Conservation (phyloP, 2,113 vertebrate species). For the Aphelocoma coerulescens region DNA sequence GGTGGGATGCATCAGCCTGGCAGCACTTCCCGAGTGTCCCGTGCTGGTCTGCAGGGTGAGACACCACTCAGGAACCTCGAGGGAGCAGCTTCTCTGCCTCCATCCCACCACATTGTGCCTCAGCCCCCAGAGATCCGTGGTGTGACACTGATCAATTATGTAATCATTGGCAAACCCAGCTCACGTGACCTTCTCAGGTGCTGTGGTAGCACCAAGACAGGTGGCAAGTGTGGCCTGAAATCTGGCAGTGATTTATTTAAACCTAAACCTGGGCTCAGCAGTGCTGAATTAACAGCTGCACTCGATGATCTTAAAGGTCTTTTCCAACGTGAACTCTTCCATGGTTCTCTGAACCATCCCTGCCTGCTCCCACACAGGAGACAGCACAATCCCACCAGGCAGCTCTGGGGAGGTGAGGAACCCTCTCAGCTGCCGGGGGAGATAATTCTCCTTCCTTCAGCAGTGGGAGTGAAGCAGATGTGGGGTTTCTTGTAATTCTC, state of each 20-base stretch:
- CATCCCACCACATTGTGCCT: fast-evolving
- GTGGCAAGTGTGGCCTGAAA: neutral
- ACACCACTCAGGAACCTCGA: fast-evolving
- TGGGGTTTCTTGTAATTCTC: neutral
- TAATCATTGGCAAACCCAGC: neutral
- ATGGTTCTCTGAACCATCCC: neutral
- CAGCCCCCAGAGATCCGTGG: neutral
- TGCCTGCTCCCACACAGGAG: neutral
- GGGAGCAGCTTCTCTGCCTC: neutral
- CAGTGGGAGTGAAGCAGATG: fast-evolving
- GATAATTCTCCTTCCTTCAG: neutral
- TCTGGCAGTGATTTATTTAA: neutral
- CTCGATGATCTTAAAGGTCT: neutral
- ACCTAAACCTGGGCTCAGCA: neutral
- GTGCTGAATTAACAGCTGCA: neutral
- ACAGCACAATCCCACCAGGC: neutral
- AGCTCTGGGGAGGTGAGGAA: neutral
- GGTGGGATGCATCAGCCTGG: neutral
- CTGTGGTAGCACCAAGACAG: neutral
- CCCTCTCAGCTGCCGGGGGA: fast-evolving
- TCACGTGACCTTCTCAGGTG: fast-evolving
- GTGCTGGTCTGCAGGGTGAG: neutral
- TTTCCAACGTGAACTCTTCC: neutral
- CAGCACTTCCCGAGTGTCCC: fast-evolving
- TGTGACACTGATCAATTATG: neutral